Base-by-base conservation (phyloP, 2,113 vertebrate genomes). In the Prinia subflava region DNA sequence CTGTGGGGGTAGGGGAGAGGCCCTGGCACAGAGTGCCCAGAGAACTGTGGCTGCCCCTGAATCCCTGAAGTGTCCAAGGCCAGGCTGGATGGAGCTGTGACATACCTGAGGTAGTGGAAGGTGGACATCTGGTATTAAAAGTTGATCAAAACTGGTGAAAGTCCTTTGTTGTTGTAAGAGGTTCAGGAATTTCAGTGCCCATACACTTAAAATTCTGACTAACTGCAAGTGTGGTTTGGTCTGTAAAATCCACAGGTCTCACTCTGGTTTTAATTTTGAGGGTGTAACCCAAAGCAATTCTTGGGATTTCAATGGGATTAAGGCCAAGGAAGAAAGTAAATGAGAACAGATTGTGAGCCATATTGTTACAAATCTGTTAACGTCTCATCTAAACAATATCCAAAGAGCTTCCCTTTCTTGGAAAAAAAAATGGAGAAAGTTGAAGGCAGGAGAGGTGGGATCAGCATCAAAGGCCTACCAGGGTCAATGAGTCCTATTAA, bases 261-360 rank as follows among this genome's bases (percentile, higher is more conserved):
- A 33, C 65, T 89, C 81, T 96, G 81, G 24, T 77, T 92, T 94
- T 76, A 76, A 83, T 94, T 92, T 92, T 53, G 42, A 42, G 65
- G 46, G 37, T 87, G 81, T 89, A 87, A 83, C 70, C 69, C 49
- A 55, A 69, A 85, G 50, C 39, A 83, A 2, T 90, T 94, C 37
- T 92, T 62, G 42, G 41, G 53, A 83, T 84, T 87, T 97, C n/a
- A 56, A 2, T 55, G 21, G n/a, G 41, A 79, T 70, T 82, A 79
- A 87, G 86, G 74, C 84, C 82, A 65, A 79, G 37, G 46, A 65
- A 69, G 70, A 46, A 79, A 69, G 31, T 35, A 90, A 95, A 78
- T 73, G 53, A 80, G 87, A 95, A 57, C 65, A 83, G 74, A 89
- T 35, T 73, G n/a, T 55, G 39, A 91, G 22, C 30, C 42, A 85